These are phyloP conservation scores for Tanytarsus gracilentus DNA, from an alignment of 2,888 invertebrate species.

Conservation along the genomic window DNA sequence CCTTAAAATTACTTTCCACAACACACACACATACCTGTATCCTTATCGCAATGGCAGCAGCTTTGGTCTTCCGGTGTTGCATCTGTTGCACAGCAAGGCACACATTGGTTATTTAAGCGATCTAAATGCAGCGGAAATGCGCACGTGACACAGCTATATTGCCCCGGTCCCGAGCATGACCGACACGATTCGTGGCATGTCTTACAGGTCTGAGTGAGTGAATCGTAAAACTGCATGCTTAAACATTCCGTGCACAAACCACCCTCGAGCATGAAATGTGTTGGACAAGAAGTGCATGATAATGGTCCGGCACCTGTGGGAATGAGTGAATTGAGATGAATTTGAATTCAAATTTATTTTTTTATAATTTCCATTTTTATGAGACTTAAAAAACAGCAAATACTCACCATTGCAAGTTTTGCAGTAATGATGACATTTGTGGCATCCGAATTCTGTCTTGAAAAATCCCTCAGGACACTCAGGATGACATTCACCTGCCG, in stretches of 20 bases:
- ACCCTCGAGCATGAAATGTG: constrained; percentile 62
- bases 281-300: constrained; percentile 63
- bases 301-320: constrained; percentile 58
- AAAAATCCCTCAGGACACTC: constrained; percentile 83
- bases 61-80: constrained; percentile 45
- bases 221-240: constrained; percentile 63
- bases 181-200: constrained; percentile 57
- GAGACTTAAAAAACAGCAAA: neutral
- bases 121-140: constrained; percentile 57
- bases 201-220: constrained; percentile 57
- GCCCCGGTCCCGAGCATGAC: constrained; percentile 60
- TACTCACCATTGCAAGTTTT: constrained; percentile 69
- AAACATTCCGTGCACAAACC: constrained; percentile 68
- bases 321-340: neutral
- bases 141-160: constrained; percentile 59
- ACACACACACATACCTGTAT: constrained; percentile 49
- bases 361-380: neutral
- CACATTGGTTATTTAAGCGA: constrained; percentile 65
- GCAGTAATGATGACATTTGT: constrained; percentile 83
- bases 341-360: neutral
- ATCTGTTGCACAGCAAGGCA: constrained; percentile 58
- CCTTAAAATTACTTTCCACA: neutral
- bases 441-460: constrained; percentile 71
- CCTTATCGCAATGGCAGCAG: constrained; percentile 62
- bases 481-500: constrained; percentile 75